These are phyloP conservation scores for Chaenogobius annularis DNA, from an alignment of 2,113 vertebrate species.

Conservation along the genomic window DNA sequence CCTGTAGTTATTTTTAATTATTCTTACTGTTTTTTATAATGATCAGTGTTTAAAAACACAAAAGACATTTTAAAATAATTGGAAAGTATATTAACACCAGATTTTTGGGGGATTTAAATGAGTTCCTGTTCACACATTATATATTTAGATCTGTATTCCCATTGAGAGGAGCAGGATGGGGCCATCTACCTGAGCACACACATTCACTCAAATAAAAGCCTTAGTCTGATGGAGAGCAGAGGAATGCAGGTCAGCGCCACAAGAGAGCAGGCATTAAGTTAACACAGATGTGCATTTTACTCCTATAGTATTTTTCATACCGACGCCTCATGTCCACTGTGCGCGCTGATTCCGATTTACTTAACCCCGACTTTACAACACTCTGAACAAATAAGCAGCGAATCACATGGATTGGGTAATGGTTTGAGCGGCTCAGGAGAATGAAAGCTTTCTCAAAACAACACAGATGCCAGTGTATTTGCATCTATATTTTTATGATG, in stretches of 20 bases:
- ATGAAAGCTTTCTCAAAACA: slow-evolving; percentile 44
- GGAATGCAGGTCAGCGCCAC: slow-evolving; percentile 70
- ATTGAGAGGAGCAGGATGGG: slow-evolving; percentile 34
- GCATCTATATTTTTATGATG: slow-evolving; percentile 7
- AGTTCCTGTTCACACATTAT: slow-evolving; percentile 12
- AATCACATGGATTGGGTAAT: slow-evolving; percentile 63
- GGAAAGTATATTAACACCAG: not conserved
- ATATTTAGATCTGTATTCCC: slow-evolving; percentile 9
- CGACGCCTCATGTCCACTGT: slow-evolving; percentile 62
- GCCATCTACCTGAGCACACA: slow-evolving; percentile 61
- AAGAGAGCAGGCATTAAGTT: slow-evolving; percentile 72
- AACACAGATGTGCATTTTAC: slow-evolving; percentile 74
- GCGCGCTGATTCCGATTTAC: slow-evolving; percentile 69
- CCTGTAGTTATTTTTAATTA: no score
- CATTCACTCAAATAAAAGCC: slow-evolving; percentile 65
- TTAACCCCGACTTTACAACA: slow-evolving; percentile 74
- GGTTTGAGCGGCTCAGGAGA: slow-evolving; percentile 55
- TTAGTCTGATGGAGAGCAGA: slow-evolving; percentile 61
- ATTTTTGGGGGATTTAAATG: not conserved
- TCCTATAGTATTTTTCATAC: slow-evolving; percentile 75
- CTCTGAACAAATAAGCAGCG: slow-evolving; percentile 67
- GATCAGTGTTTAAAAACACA: not conserved
- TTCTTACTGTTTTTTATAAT: not conserved
- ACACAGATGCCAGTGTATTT: slow-evolving; percentile 44
- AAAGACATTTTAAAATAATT: not conserved